Evolutionary conservation across 2,888 invertebrate species (phyloP), one percentile per base, ranked within the genome.

Genomic region (Meliscaeva auricollis): DNA sequence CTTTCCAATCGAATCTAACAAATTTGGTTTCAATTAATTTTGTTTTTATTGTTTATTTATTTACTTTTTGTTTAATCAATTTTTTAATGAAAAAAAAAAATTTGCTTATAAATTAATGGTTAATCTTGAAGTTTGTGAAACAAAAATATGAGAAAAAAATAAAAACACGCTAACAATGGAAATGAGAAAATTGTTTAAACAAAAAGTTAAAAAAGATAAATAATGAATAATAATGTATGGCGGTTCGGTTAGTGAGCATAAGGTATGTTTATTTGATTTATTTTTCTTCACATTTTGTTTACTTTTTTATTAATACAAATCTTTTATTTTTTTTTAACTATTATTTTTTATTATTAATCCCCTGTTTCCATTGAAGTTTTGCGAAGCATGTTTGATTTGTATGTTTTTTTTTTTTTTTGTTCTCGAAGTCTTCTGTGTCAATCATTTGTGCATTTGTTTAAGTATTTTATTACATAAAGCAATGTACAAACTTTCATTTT

Each of bases 211-310:
- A 56, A n/a, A 64, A 78, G 41, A 60, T 32, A 77, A 72, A 44
- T 78, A 44, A 58, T 75, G 52, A 46, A 46, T 38, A 60, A 38
- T 11, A 38, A 38, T 74, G 69, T 78, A 58, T 89, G 89, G 89
- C 89, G 89, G 88, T 88, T 76, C 88, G 89, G 89, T 89, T 89
- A 90, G 92, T 92, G 92, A 92, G 92, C 92, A 92, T 92, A 92
- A 92, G 92, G 92, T 92, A 92, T 89, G 92, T 91, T 89, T 88
- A 88, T 87, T 88, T 87, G 62, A 85, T 85, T 85, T 85, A 68
- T 79, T 79, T 82, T 80, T 75, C 77, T 85, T 74, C 77, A 80
- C 74, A 80, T 70, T 78, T 78, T 82, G 50, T 82, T 72, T 70
- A 26, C 41, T 54, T 83, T 84, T 82, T 50, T 76, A 35, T 66